Base-by-base conservation (phyloP, 2,797 vertebrate genomes). In the Adrianichthys oophorus region DNA sequence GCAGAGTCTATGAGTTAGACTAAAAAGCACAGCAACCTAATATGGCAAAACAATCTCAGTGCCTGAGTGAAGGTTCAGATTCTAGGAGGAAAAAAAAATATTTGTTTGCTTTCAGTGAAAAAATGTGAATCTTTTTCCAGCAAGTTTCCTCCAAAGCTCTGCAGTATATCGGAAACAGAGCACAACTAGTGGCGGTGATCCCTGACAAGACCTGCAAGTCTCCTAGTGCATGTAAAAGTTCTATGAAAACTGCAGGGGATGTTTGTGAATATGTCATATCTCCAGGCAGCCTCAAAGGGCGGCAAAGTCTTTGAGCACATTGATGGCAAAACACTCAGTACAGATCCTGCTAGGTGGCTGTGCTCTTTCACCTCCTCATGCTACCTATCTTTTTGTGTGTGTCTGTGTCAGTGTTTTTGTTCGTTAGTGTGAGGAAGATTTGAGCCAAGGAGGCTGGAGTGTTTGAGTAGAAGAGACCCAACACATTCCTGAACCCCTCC, bases 1-100 rank as follows among this genome's bases (percentile, higher is more conserved):
- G 87, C 81, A 78, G 61, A 84, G 87, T 86, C 80, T 77, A 89
- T 86, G 82, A 85, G 87, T 86, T 49, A 74, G 80, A 89, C 85
- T 82, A 74, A 80, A 87, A 82, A 72, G 76, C 79, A 87, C 85
- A 90, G 87, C 79, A 89, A 90, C 70, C 78, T 56, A 76, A 84
- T 76, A 62, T 18, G 48, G 56, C 60, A 73, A 79, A 80, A 69
- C 53, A 57, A 56, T 70, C 73, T 81, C 68, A 73, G 52, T 37
- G 48, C 12, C 15, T 29, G 65, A 62, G 63, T 29, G 50, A 70
- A 68, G 53, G 62, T 48, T 18, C 55, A 46, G 58, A 62, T 78
- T 79, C 65, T 50, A 73, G 67, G 55, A 41, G 56, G 29, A 32
- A 37, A 57, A 74, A 55, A 24, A 16, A 45, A 48, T 53, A 56